phyloP scores from a whole-genome alignment of 1,140 invertebrate genomes.

The Hestina assimilis region DNA sequence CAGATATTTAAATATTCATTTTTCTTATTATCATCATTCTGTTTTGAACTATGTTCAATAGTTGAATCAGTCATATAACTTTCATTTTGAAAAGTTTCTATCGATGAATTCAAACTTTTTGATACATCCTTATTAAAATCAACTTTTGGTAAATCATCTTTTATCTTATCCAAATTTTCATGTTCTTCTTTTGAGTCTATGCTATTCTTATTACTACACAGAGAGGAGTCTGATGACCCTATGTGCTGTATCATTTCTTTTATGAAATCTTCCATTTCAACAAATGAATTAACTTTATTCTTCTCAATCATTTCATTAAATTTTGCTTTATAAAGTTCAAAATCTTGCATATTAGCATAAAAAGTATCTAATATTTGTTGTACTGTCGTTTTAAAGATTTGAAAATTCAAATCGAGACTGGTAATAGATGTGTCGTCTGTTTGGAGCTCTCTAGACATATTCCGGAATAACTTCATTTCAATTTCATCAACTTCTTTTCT shows the following conservation, averaged over 20 bases:
- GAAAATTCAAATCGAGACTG: constrained; percentile 56
- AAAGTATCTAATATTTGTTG: constrained; percentile 63
- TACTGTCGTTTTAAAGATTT: constrained; percentile 61
- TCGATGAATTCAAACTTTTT: constrained; percentile 15
- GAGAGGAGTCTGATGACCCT: constrained; percentile 43
- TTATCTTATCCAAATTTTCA: neutral
- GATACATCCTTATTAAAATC: constrained; percentile 1
- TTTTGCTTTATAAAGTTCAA: constrained; percentile 57
- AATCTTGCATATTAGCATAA: constrained; percentile 55
- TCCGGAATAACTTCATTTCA: constrained; percentile 49
- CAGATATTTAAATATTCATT: constrained; percentile 49
- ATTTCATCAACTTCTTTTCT: constrained; percentile 53
- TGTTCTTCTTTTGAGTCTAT: neutral
- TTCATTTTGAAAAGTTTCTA: constrained; percentile 54
- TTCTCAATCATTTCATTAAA: constrained; percentile 54
- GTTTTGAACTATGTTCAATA: constrained; percentile 33
- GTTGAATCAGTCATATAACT: constrained; percentile 49
- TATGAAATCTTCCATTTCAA: constrained; percentile 60
- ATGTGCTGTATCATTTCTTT: constrained; percentile 58
- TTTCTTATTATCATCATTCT: constrained; percentile 24
- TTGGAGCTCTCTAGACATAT: constrained; percentile 53
- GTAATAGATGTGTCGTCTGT: constrained; percentile 36
- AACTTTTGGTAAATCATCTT: neutral
- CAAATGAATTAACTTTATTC: constrained; percentile 41
- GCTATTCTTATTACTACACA: constrained; percentile 13